These are phyloP conservation scores for Lordiphosa andalusiaca DNA, from an alignment of 2,888 invertebrate genomes.

Conservation along the genomic window DNA sequence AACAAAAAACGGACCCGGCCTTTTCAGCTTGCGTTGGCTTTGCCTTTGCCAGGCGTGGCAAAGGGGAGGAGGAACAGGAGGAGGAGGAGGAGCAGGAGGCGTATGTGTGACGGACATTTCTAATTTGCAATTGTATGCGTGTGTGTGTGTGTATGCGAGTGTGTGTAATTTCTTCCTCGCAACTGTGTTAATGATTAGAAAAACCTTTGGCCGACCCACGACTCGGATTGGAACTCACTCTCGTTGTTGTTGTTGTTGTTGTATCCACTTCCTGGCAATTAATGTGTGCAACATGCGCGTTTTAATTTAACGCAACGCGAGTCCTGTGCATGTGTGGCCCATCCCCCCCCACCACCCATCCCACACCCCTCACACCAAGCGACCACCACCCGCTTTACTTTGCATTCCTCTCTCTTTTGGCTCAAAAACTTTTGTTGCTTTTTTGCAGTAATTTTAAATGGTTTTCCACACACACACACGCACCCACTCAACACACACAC, in stretches of 20 bases:
- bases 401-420: constrained; percentile 22
- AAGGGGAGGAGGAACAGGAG: neutral
- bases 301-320: constrained; percentile 59
- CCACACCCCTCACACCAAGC: neutral
- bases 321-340: constrained; percentile 13
- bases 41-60: constrained; percentile 3
- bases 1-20: constrained; percentile 53
- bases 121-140: constrained; percentile 67
- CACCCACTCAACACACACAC: constrained; percentile 7
- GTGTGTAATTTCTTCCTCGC: constrained; percentile 58
- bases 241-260: constrained; percentile 11
- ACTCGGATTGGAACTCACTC: constrained; percentile 9
- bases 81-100: constrained; percentile 8
- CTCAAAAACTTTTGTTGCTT: constrained; percentile 58
- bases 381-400: neutral
- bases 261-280: constrained; percentile 70
- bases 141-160: constrained; percentile 15
- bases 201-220: constrained; percentile 47
- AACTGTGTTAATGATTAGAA: constrained; percentile 78
- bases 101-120: constrained; percentile 77
- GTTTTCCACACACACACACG: constrained; percentile 43
- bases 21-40: constrained; percentile 45
- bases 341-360: constrained; percentile 6
- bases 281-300: constrained; percentile 75
- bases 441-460: constrained; percentile 65